Conservation (phyloP, 2,888 invertebrate genomes). For the Andrena bicolor region DNA sequence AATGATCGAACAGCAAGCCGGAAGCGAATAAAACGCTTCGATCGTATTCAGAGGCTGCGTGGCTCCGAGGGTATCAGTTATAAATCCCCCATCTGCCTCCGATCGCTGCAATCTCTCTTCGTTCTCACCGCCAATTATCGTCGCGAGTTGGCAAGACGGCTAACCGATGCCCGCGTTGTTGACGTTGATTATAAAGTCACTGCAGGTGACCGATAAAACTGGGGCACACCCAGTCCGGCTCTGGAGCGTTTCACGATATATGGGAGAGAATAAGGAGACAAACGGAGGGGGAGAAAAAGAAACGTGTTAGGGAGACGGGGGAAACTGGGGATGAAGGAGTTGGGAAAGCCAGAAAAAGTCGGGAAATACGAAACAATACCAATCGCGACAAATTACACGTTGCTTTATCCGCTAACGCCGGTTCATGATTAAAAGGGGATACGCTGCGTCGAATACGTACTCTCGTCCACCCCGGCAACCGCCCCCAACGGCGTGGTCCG, state of each 20-base stretch:
- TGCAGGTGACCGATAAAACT: slow-evolving; percentile 62
- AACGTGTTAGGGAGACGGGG: slow-evolving; percentile 21
- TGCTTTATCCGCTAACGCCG: slow-evolving; percentile 45
- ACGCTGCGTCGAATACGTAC: slow-evolving; percentile 16
- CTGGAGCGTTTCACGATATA: slow-evolving; percentile 33
- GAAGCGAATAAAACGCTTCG: neutral
- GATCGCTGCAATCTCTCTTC: neutral
- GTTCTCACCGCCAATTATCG: neutral
- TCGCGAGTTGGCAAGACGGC: slow-evolving; percentile 9
- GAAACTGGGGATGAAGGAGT: neutral
- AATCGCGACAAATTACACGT: slow-evolving; percentile 65
- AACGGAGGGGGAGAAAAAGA: slow-evolving; percentile 2
- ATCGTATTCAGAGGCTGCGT: neutral
- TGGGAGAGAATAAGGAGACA: slow-evolving; percentile 7
- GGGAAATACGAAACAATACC: slow-evolving; percentile 57
- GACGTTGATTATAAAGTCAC: slow-evolving; percentile 76
- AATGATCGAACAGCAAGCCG: too few relatives aligned
- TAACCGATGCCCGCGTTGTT: slow-evolving; percentile 68
- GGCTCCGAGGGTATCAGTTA: neutral
- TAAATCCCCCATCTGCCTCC: neutral
- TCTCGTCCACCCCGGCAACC: neutral
- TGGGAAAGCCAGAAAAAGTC: slow-evolving; percentile 15
- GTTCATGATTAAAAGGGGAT: slow-evolving; percentile 45
- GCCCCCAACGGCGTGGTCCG: slow-evolving; percentile 20
- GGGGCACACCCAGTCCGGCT: slow-evolving; percentile 62